A percentile compares a stretch with the other conserved stretches of the same genome.
These are phyloP conservation scores for Calliscelio sp. DNA, from an alignment of 2,888 invertebrate species.

Conservation along the genomic window DNA sequence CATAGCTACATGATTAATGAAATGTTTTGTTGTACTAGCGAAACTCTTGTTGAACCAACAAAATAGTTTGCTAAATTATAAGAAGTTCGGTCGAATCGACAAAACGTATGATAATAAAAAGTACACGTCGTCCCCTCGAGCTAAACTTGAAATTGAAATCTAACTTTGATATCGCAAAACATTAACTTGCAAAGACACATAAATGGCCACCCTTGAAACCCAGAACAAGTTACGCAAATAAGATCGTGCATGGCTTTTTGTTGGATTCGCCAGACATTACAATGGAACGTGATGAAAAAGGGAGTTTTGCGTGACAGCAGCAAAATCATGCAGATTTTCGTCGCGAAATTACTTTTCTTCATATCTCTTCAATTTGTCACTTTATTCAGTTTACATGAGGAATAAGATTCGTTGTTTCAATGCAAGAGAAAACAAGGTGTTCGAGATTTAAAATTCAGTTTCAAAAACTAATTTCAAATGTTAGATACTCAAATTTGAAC, in stretches of 20 bases:
- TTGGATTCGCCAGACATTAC: background rate
- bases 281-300: background rate
- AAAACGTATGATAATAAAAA: slow-evolving; percentile 37
- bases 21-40: slow-evolving; percentile 10
- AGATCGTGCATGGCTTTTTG: background rate
- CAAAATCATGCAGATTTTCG: background rate
- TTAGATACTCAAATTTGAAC: no score
- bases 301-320: background rate
- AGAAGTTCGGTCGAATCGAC: slow-evolving; percentile 15
- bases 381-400: background rate
- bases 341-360: background rate
- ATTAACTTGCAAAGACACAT: slow-evolving; percentile 34
- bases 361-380: background rate
- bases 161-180: slow-evolving; percentile 39
- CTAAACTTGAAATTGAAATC: slow-evolving; percentile 44
- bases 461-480: no score
- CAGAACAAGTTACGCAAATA: slow-evolving; percentile 25
- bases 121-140: background rate
- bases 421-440: no score
- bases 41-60: slow-evolving; percentile 14
- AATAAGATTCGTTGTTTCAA: no score
- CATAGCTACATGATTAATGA: slow-evolving; percentile 1
- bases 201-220: slow-evolving; percentile 15
- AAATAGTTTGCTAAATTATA: slow-evolving; percentile 27
- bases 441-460: no score